Base-by-base conservation (phyloP, 2,113 vertebrate genomes). In the Origma solitaria region DNA sequence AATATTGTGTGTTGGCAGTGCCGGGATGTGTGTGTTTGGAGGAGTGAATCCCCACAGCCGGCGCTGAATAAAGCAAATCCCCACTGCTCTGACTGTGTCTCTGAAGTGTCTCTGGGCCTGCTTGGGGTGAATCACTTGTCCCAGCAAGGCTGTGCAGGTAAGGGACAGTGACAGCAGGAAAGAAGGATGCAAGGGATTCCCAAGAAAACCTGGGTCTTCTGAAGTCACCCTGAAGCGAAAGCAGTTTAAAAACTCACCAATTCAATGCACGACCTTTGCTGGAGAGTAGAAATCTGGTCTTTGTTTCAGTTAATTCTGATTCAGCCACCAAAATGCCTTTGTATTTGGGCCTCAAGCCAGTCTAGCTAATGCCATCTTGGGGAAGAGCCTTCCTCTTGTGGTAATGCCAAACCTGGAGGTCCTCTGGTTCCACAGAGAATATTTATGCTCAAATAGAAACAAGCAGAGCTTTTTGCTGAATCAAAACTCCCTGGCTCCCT, bases 81-180 rank as follows among this genome's bases (percentile, higher is more conserved):
- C n/a, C n/a, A n/a, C n/a, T n/a, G n/a, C n/a, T n/a, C n/a, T n/a
- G n/a, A n/a, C n/a, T n/a, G n/a, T n/a, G n/a, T n/a, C n/a, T n/a
- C n/a, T n/a, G n/a, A n/a, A n/a, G n/a, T n/a, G n/a, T n/a, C n/a
- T n/a, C n/a, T n/a, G n/a, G n/a, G n/a, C n/a, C n/a, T n/a, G n/a
- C n/a, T n/a, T n/a, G n/a, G n/a, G n/a, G n/a, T n/a, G n/a, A n/a
- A n/a, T n/a, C n/a, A n/a, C n/a, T n/a, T n/a, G 25, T 71, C 38
- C 30, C 40, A 47, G 62, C 13, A 19, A 58, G 51, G n/a, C 2
- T 27, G 24, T 47, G 9, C 53, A 28, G 1, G 1, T 1, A 2
- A 4, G n/a, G 23, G 11, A 61, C 56, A 22, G 54, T 8, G 70
- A 12, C 35, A 82, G n/a, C 19, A 57, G 49, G 57, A 31, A 51